Base-by-base conservation (phyloP, 2,797 vertebrate genomes). In the Enteromius trimaculatus region DNA sequence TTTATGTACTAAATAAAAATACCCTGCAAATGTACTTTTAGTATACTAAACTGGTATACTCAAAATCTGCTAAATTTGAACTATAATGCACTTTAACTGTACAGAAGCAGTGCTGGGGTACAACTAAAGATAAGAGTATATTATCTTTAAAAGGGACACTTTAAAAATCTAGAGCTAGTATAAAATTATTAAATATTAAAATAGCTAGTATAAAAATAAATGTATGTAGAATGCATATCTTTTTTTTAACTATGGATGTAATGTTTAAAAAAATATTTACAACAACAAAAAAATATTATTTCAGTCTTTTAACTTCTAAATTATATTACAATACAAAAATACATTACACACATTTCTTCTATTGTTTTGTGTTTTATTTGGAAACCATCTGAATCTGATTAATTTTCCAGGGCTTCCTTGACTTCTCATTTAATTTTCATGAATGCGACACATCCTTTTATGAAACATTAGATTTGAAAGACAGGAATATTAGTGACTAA, bases 401-500 rank as follows among this genome's bases (percentile, higher is more conserved):
- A 5, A 21, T 47, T 64, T 13, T 64, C 6, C 76, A 74, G 70
- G 21, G 10, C 10, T 53, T 81, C 80, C 80, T 81, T 47, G 64
- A 60, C 5, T 13, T 16, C 44, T 62, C 16, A 77, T 44, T 7
- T 70, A 62, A n/a, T 70, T 3, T 4, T 29, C 17, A 31, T 9
- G n/a, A n/a, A 47, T 39, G 21, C 49, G 14, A 37, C 31, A 19
- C 42, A 64, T 81, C 80, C 58, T 34, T 75, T 74, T 71, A 68
- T 71, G 53, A 60, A 71, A 19, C 13, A 62, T 62, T 81, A 2
- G 0, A 60, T 49, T 51, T 39, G n/a, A 81, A 26, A 51, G 70
- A 51, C 80, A 29, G 80, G 70, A 81, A 74, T 74, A 74, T 65
- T 49, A 74, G n/a, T 76, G 16, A 82, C 71, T 66, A 76, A 76